Base-by-base conservation (phyloP, 1,140 invertebrate species). In the Drosophila subobscura region DNA sequence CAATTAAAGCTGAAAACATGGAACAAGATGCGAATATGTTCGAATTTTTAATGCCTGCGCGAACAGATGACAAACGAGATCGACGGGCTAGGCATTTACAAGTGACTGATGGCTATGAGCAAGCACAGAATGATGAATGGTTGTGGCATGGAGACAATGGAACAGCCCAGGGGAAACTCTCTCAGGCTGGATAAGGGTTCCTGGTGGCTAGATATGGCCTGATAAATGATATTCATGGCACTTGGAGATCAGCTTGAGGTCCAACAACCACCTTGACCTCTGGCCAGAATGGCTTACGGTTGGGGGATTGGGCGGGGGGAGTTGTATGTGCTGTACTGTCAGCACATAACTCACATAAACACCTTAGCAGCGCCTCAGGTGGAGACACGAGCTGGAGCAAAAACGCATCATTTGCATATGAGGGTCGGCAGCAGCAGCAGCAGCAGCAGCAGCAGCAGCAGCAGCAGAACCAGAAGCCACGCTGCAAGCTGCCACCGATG, bases 281-380 rank as follows among this genome's bases (percentile, higher is more conserved):
- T 37, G 47, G 6, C 49, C 45, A 47, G 52, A 61, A 33, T 14
- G 42, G 45, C 16, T 42, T 7, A 23, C 56, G 33, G 68, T 27
- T 23, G 45, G 4, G 6, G 49, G 33, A 2, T 14, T n/a, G n/a
- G n/a, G 14, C 5, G 5, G 20, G 20, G 8, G 16, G 8, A 46
- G 44, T 6, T 20, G 16, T 20, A 20, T 20, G 16, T 12, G 14
- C 20, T 4, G 52, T 49, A 47, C 50, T 64, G 55, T 59, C 64
- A 49, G 68, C 71, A 72, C 84, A 88, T 88, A 88, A 88, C 75
- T 88, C 84, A 83, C 72, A 72, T 64, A 89, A 66, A 88, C 83
- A 73, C 83, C 75, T 84, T 61, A 60, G 68, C 56, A 61, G 63
- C 12, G 10, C 33, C 33, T 12, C 41, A 65, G 49, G 52, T 22